Conservation (phyloP, 2,888 invertebrate species). For the Eledona agricola region DNA sequence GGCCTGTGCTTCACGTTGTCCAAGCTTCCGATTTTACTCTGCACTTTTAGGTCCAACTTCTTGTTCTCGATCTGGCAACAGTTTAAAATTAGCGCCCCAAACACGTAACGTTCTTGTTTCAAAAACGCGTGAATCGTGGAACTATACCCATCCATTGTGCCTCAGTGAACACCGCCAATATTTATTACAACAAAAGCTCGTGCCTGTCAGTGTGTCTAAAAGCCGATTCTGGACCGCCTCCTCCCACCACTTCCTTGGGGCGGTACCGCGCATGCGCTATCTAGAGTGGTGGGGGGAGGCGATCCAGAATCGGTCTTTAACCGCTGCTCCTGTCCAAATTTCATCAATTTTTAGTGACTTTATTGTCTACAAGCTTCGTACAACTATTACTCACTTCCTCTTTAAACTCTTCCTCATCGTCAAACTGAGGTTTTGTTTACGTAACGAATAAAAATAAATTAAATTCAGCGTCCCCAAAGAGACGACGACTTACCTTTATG, state of each 20-base stretch:
- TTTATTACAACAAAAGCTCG: constrained; percentile 24
- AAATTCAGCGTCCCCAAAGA: background rate
- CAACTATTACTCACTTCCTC: constrained; percentile 35
- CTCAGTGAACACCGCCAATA: constrained; percentile 14
- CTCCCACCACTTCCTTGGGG: no score
- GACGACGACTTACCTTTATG: constrained; percentile 75
- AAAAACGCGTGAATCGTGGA: constrained; percentile 18
- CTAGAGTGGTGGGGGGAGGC: no score
- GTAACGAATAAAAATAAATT: constrained; percentile 12
- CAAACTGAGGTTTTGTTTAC: constrained; percentile 32
- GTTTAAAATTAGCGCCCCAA: no score
- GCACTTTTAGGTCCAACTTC: constrained; percentile 91
- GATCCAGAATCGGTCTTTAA: no score
- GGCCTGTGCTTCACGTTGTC: constrained; percentile 92
- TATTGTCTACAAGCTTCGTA: constrained; percentile 11
- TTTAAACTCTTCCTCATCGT: constrained; percentile 33
- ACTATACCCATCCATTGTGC: constrained; percentile 5
- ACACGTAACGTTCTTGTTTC: no score
- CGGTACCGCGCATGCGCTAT: no score
- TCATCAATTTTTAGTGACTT: no score
- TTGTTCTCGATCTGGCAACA: constrained; percentile 80
- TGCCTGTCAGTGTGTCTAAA: no score
- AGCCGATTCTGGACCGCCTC: no score
- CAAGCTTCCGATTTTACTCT: constrained; percentile 91
- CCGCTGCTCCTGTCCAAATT: no score